These are phyloP conservation scores for Xenus cinereus DNA, from an alignment of 2,113 vertebrate genomes.

Conservation along the genomic window DNA sequence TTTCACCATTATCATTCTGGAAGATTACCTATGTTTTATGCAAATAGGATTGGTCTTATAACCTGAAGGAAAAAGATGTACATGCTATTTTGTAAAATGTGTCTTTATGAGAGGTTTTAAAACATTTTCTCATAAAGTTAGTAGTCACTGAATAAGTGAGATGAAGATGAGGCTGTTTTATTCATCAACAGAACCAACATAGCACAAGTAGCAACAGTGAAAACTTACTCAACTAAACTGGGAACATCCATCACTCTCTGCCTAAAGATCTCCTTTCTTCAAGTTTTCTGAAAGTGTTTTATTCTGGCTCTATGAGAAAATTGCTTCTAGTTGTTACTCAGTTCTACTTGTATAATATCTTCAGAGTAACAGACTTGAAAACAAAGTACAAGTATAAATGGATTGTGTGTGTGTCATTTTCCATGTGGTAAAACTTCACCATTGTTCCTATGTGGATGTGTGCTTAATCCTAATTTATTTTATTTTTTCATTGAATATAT, in stretches of 20 bases:
- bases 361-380: not conserved
- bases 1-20: not conserved
- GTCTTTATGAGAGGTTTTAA: not conserved
- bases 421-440: not conserved
- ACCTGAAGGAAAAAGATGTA: not conserved
- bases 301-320: not conserved
- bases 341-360: not conserved
- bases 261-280: not conserved
- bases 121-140: not conserved
- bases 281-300: not conserved
- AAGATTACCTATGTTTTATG: not conserved
- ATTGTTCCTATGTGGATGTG: not conserved
- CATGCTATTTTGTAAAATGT: not conserved
- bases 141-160: not conserved
- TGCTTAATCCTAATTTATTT: not conserved
- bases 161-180: not conserved
- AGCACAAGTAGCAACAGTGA: not conserved
- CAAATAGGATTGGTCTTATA: not conserved
- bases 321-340: not conserved
- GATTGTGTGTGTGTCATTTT: not conserved
- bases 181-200: not conserved
- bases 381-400: not conserved
- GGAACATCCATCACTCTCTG: not conserved
- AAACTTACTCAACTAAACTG: not conserved
- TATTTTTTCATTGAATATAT: not conserved